Conservation (phyloP, 2,888 invertebrate species). For the Bugulina stolonifera region DNA sequence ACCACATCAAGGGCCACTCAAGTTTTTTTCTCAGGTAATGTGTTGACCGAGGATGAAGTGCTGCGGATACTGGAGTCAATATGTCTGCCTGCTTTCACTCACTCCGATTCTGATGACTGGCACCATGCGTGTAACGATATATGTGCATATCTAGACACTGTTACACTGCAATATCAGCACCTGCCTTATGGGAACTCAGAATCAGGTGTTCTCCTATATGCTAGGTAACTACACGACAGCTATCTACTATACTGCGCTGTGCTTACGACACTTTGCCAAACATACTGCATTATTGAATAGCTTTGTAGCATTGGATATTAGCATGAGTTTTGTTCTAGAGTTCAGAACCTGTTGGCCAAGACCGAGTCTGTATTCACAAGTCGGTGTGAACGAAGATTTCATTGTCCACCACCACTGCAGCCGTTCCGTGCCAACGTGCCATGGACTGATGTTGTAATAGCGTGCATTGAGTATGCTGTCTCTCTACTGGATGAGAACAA, state of each 20-base stretch:
- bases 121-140: slow-evolving; percentile 5
- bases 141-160: neutral
- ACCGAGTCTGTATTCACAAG: slow-evolving; percentile 37
- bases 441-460: slow-evolving; percentile 40
- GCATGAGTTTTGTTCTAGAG: slow-evolving; percentile 13
- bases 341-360: slow-evolving; percentile 27
- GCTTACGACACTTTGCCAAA: too few species aligned
- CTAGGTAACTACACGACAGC: too few species aligned
- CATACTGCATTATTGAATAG: too few species aligned
- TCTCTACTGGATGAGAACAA: neutral
- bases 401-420: neutral
- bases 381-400: slow-evolving; percentile 33
- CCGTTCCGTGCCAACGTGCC: slow-evolving; percentile 41
- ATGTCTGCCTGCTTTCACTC: neutral
- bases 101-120: neutral
- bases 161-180: neutral
- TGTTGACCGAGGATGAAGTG: neutral
- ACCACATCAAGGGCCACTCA: too few species aligned
- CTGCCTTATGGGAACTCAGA: neutral
- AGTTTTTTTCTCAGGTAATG: neutral
- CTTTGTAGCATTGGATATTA: too few species aligned
- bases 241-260: too few species aligned
- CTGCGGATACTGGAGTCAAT: neutral
- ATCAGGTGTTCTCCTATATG: too few species aligned
- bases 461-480: slow-evolving; percentile 39